Percentiles rank a stretch among this genome's conserved stretches.
Conservation (phyloP, 2,888 invertebrate species). For the Chaitophorus viminalis region DNA sequence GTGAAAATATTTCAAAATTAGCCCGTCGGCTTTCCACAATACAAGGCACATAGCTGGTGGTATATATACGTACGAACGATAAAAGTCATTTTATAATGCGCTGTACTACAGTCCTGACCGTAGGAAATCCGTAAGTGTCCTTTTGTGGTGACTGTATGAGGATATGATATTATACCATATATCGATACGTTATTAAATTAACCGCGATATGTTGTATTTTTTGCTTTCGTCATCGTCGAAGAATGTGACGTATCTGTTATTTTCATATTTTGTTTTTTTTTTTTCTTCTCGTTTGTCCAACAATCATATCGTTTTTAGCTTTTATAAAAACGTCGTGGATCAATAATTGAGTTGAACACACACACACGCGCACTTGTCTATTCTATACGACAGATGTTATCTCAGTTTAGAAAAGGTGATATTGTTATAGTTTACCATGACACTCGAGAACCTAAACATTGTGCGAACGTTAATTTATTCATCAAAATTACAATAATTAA, state of each 20-base stretch:
- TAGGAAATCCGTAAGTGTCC: constrained; percentile 26
- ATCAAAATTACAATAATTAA: no score
- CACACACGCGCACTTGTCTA: no score
- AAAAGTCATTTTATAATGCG: neutral
- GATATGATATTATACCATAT: neutral
- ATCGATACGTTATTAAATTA: neutral
- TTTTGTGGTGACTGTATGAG: neutral
- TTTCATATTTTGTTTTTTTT: neutral
- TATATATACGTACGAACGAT: neutral
- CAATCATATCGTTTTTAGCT: neutral
- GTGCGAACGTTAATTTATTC: no score
- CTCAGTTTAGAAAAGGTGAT: neutral
- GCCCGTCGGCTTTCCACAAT: neutral
- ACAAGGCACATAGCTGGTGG: neutral
- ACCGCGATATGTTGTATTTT: neutral
- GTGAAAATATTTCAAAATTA: neutral
- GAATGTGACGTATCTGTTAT: neutral
- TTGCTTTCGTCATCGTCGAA: neutral
- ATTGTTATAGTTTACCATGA: no score
- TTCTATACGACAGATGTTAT: no score
- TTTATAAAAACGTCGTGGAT: neutral
- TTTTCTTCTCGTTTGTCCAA: neutral
- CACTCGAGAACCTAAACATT: no score
- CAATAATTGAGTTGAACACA: no score
- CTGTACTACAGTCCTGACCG: neutral